A percentile compares a stretch with the other conserved stretches of the same genome.
phyloP scores from a whole-genome alignment of 1,140 invertebrate genomes.

The Drosophila mojavensis region DNA sequence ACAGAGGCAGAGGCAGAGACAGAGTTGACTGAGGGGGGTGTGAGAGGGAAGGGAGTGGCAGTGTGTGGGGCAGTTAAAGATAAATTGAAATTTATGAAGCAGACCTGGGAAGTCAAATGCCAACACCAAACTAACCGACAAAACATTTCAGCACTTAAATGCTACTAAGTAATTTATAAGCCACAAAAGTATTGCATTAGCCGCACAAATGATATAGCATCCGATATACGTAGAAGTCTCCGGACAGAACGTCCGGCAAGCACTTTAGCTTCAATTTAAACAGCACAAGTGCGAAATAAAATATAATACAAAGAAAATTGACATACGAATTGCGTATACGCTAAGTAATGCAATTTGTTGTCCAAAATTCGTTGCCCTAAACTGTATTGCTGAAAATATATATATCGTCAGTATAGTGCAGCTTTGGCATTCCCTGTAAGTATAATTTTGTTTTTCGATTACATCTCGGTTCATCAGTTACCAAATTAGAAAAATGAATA shows the following conservation, averaged over 20 bases:
- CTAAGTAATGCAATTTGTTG: neutral
- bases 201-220: slow-evolving; percentile 52
- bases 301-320: slow-evolving; percentile 4
- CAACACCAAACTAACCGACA: slow-evolving; percentile 49
- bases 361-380: too few relatives aligned
- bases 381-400: too few relatives aligned
- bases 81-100: slow-evolving; percentile 80
- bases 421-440: too few relatives aligned
- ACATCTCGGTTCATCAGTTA: too few relatives aligned
- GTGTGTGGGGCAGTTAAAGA: slow-evolving; percentile 38
- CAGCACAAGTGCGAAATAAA: neutral
- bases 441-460: too few relatives aligned
- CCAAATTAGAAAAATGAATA: too few relatives aligned
- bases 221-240: slow-evolving; percentile 27
- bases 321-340: neutral
- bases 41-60: neutral
- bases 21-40: neutral
- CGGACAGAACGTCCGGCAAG: neutral
- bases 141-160: slow-evolving; percentile 61
- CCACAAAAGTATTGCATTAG: slow-evolving; percentile 53
- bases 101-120: slow-evolving; percentile 60
- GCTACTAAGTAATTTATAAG: slow-evolving; percentile 75
- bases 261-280: slow-evolving; percentile 28
- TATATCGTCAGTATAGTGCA: too few relatives aligned
- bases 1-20: neutral